Base-by-base conservation (phyloP, 2,113 vertebrate genomes). In the Perca fluviatilis region DNA sequence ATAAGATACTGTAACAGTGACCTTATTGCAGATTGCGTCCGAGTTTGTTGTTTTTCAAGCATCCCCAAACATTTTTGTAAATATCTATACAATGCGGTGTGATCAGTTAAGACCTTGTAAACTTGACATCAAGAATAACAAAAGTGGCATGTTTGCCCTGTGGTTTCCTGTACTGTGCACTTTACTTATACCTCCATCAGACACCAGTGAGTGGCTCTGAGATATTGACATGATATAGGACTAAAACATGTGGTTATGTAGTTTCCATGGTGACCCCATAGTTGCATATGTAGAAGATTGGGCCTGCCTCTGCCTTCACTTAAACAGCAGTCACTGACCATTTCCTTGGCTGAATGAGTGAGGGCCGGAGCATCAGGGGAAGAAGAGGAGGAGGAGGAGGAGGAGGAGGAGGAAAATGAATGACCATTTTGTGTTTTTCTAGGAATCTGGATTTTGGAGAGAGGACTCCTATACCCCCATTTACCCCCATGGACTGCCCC, bases 261-360 rank as follows among this genome's bases (percentile, higher is more conserved):
- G 77, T 85, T 83, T 74, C 77, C 80, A 75, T 36, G 50, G 33
- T 74, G 76, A 74, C 15, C 30, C 60, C 47, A 50, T 74, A 25
- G 10, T 30, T 6, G 16, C 51, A 18, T n/a, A 49, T 76, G 49
- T 79, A 58, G 40, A 75, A 77, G 40, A 75, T 12, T n/a, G 13
- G 73, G 40, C 71, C 53, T 40, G 65, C 56, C 57, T 77, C 62
- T 73, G 61, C 68, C 66, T 79, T 83, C 16, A 64, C 74, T 79
- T 74, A 82, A 76, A 73, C 82, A 87, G 75, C 81, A 80, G 65
- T 86, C 83, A 84, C 49, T 80, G 74, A 84, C 88, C 51, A 78
- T 88, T 86, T 89, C 84, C 84, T 81, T 60, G 21, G 67, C 74
- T 78, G 33, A 60, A 50, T 66, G 47, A 78, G 67, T 62, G 64